phyloP scores from a whole-genome alignment of 2,888 invertebrate genomes.

The Chrysopilus asiliformis region DNA sequence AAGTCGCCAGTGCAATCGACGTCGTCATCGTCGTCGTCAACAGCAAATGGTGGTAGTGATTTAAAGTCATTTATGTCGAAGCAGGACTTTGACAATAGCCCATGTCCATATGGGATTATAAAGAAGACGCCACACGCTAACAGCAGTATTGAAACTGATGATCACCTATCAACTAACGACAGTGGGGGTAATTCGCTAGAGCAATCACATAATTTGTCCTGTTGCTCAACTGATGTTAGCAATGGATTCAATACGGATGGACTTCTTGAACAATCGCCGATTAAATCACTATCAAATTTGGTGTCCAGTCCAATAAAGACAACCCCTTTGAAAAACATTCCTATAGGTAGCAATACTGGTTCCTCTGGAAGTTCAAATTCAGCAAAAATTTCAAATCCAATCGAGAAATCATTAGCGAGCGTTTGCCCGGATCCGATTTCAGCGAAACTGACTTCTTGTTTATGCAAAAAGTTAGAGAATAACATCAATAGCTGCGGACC shows the following conservation, averaged over 20 bases:
- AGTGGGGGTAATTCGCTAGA: constrained; percentile 8
- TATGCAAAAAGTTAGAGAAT: constrained; percentile 31
- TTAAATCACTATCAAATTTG: constrained; percentile 49
- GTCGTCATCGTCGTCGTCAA: constrained; percentile 8
- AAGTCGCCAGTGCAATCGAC: constrained; percentile 9
- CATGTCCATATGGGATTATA: constrained; percentile 4
- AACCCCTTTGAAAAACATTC: constrained; percentile 30
- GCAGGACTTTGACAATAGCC: constrained; percentile 25
- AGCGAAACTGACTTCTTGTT: constrained; percentile 36
- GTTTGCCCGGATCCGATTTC: constrained; percentile 33
- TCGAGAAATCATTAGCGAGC: too few species aligned
- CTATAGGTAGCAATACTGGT: constrained; percentile 14
- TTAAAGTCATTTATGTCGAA: constrained; percentile 26
- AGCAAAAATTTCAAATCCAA: neutral
- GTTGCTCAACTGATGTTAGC: constrained; percentile 5
- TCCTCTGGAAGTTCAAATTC: constrained; percentile 2
- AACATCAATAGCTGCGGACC: constrained; percentile 16
- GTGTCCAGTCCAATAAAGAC: constrained; percentile 43
- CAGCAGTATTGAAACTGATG: constrained; percentile 6
- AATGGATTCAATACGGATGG: constrained; percentile 6
- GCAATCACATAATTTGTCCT: constrained; percentile 5
- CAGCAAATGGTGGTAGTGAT: constrained; percentile 18
- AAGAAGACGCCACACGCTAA: constrained; percentile 13
- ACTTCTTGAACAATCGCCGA: constrained; percentile 40
- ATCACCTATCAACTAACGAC: constrained; percentile 6